Evolutionary conservation across 2,113 vertebrate species (phyloP), one percentile per base, ranked within the genome.

Genomic region (Scophthalmus maximus): DNA sequence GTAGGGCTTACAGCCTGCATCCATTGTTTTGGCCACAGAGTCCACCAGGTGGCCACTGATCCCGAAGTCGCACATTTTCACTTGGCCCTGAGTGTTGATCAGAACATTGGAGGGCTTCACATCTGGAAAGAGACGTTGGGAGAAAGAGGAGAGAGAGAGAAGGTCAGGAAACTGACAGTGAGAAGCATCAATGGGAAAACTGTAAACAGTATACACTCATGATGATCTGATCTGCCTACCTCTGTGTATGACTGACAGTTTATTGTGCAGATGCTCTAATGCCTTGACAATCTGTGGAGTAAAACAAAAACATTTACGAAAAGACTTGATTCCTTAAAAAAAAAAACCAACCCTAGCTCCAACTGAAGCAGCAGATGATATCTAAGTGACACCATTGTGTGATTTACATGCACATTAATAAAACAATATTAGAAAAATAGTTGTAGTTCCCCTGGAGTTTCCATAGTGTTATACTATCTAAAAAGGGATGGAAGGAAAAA

Each of bases 51-150:
- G 97, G 81, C 98, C 98, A 18, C 98, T 99, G 94, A 99, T 99
- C 32, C 98, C 98, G 49, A 99, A 99, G 81, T 99, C 98, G 1
- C 98, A 99, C 97, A 99, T 98, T 95, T 99, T 99, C 87, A 99
- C 97, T 89, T 99, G 98, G 68, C 98, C 98, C 91, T 95, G 88
- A 7, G 95, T 94, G 78, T 99, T 99, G 89, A 99, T 99, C 73
- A 99, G 95, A 84, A 99, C 97, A 26, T 99, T 99, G 84, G 98
- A 99, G 78, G 98, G 98, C 88, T 99, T 99, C 91, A 99, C 98
- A 64, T 99, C 98, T 99, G 91, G 46, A 91, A 75, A 55, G 8
- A 4, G n/a, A 79, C 15, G 25, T 25, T n/a, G 30, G 8, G 11
- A n/a, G 46, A 26, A 17, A 22, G n/a, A n/a, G 3, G 50, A 27